Percentiles rank a stretch among this genome's conserved stretches.
Evolutionary conservation across 2,888 invertebrate genomes (phyloP).

Genomic region (Bombylius discolor): DNA sequence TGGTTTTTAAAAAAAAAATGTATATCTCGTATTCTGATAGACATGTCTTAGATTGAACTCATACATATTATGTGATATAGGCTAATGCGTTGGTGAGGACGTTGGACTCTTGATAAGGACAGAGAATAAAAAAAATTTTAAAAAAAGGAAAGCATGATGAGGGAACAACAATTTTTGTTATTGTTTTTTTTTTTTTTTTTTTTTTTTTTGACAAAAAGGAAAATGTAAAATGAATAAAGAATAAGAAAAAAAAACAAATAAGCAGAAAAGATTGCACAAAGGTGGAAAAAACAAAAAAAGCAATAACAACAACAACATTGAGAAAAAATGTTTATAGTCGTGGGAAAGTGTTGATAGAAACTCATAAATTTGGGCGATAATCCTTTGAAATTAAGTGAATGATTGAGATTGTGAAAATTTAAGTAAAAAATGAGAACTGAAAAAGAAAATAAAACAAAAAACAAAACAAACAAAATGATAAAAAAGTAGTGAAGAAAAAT

Average conservation of each 20-base stretch:
- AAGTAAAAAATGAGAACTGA: too few species aligned
- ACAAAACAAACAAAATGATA: too few species aligned
- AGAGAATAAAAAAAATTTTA: neutral
- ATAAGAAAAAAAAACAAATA: neutral
- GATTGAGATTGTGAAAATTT: neutral
- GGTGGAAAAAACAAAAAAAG: neutral
- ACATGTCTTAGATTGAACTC: constrained; percentile 8
- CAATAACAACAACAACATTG: neutral
- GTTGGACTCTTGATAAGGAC: neutral
- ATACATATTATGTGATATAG: constrained; percentile 2
- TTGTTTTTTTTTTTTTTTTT: too few species aligned
- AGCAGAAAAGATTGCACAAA: neutral
- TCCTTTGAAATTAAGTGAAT: neutral
- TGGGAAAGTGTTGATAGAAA: constrained; percentile 10
- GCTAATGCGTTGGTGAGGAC: constrained; percentile 1
- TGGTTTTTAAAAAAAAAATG: neutral
- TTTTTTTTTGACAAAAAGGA: too few species aligned
- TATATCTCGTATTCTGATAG: neutral
- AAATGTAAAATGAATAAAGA: neutral
- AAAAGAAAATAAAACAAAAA: too few species aligned
- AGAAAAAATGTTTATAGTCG: constrained; percentile 1
- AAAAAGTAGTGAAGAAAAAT: too few species aligned
- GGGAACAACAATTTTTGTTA: too few species aligned
- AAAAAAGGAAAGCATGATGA: neutral
- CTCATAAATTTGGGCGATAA: constrained; percentile 5